Evolutionary conservation across 2,113 vertebrate species (phyloP), one percentile per base, ranked within the genome.

Genomic region (Ceyx melanurus): DNA sequence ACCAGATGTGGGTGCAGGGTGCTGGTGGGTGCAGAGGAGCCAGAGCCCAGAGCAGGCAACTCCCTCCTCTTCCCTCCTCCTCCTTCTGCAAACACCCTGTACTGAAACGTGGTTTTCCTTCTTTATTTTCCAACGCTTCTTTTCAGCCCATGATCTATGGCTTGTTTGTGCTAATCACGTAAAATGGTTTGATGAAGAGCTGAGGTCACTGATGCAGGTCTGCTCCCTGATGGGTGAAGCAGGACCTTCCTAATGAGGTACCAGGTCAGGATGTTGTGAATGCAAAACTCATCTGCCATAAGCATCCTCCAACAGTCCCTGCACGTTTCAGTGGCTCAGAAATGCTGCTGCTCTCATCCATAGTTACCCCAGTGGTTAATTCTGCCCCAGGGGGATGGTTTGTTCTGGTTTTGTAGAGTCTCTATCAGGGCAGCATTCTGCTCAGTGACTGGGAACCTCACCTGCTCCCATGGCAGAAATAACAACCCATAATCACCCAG

Each of bases 31-130:
- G 16, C 66, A 8, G 21, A 67, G 70, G 48, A 61, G 45, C 28
- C 66, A 14, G 29, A 11, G 16, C 14, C 3, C 2, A 3, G 22
- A 5, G 57, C 79, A 17, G 21, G 19, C 5, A 50, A 11, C 48
- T 12, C 48, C 2, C 46, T 35, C 29, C 29, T 43, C 46, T 21
- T 19, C 20, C 45, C 58, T 33, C 28, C 33, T 35, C 26, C 72
- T 58, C 62, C 20, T 61, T 13, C 6, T 37, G 12, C 48, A 54
- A 50, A 21, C 40, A 28, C 17, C 3, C 42, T 0, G 0, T 12
- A 7, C 50, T 14, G 17, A 13, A 20, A 4, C 4, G 0, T 5
- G 2, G 23, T 90, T 70, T 21, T 35, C 23, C 15, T 45, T 9
- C 73, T 18, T 35, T 6, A 8, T 71, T 62, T 66, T 28, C 77